phyloP scores from a whole-genome alignment of 2,113 vertebrate genomes.

The Symphodus melops region DNA sequence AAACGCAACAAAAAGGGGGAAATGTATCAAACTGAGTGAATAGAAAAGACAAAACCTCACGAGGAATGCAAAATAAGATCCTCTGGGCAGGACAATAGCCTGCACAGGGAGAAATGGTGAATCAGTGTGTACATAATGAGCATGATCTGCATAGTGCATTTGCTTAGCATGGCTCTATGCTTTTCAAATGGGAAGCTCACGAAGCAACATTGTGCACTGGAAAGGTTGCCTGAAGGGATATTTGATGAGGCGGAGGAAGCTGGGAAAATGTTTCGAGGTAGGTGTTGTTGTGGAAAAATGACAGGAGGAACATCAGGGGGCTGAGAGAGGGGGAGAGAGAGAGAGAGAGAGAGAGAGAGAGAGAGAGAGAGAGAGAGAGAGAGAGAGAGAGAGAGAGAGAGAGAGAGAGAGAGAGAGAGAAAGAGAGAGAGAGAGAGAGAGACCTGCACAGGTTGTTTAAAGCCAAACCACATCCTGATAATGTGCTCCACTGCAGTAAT shows the following conservation, averaged over 20 bases:
- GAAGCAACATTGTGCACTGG: slow-evolving; percentile 35
- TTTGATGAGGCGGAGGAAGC: slow-evolving; percentile 54
- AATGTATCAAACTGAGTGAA: slow-evolving; percentile 30
- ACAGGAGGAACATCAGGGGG: slow-evolving; percentile 63
- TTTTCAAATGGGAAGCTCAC: slow-evolving; percentile 40
- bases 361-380: slow-evolving; percentile 34
- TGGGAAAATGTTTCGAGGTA: slow-evolving; percentile 60
- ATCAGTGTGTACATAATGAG: slow-evolving; percentile 51
- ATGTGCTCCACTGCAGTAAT: slow-evolving; percentile 30
- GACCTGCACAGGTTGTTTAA: slow-evolving; percentile 46
- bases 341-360: slow-evolving; percentile 39
- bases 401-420: slow-evolving; percentile 37
- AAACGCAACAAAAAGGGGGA: slow-evolving; percentile 32
- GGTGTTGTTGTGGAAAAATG: slow-evolving; percentile 63
- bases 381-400: slow-evolving; percentile 35
- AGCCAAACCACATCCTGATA: slow-evolving; percentile 66
- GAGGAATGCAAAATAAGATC: slow-evolving; percentile 20
- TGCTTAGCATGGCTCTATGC: slow-evolving; percentile 34
- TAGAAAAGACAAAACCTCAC: slow-evolving; percentile 21
- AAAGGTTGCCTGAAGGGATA: slow-evolving; percentile 51
- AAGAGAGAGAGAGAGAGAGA: slow-evolving; percentile 30
- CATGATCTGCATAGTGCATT: slow-evolving; percentile 46
- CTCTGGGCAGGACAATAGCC: slow-evolving; percentile 17
- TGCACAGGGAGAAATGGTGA: slow-evolving; percentile 25
- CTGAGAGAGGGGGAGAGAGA: slow-evolving; percentile 33